Base-by-base conservation (phyloP, 2,113 vertebrate species). In the Amia ocellicauda region DNA sequence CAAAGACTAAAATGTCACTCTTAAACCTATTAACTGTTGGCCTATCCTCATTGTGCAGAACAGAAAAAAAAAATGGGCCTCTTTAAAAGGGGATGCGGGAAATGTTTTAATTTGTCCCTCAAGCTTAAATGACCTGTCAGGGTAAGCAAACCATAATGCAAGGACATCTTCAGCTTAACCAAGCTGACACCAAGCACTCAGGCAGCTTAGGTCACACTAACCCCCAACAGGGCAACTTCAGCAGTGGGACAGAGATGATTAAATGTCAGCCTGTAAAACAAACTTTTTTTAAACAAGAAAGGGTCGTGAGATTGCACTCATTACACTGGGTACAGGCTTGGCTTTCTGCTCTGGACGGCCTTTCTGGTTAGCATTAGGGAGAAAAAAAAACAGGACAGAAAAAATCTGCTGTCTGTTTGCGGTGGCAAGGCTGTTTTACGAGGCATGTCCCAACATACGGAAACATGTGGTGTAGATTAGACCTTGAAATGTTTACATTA, bases 401-500 rank as follows among this genome's bases (percentile, higher is more conserved):
- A 31, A 23, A 13, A 19, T 11, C 20, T 3, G 24, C 52, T 20
- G 50, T 41, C 49, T 60, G 43, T 62, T 66, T 55, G 51, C 36
- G 57, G 55, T 51, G 54, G 61, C 56, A 47, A 14, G 28, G 62
- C 56, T 55, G 27, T 62, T 51, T 27, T 58, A 40, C 22, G 36
- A 41, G 62, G 36, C 11, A 13, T 22, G 19, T 24, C 9, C 22
- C 49, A 68, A 62, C 23, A 68, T 74, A 75, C 68, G 52, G 65
- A 78, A 75, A 66, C 76, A 78, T 75, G 74, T 80, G 72, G 82
- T 80, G 74, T 78, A 71, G 64, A 78, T 79, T 80, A 76, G 77
- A 63, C 68, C 77, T 73, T 66, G 60, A 54, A 4, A 70, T 78
- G 60, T 78, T 83, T 84, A 75, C 67, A 73, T 47, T 73, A 57